Evolutionary conservation across 2,113 vertebrate species (phyloP).

Genomic region (Elgaria multicarinata): DNA sequence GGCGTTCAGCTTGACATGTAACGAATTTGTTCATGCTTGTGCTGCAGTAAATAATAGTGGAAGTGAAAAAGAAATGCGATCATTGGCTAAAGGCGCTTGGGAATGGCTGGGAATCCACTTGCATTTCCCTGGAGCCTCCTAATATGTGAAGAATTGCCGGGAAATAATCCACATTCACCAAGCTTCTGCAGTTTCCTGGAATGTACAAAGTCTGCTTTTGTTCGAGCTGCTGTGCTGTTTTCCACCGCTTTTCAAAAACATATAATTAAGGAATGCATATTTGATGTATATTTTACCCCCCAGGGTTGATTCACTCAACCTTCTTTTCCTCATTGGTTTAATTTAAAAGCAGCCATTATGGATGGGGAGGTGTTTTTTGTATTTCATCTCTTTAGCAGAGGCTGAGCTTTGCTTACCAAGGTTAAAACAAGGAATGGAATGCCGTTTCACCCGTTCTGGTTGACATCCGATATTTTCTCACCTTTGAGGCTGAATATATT

Average conservation of each 20-base stretch:
- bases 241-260: not conserved
- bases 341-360: not conserved
- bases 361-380: not conserved
- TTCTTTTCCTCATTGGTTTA: not conserved
- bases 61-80: not conserved
- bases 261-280: not conserved
- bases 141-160: not conserved
- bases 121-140: not conserved
- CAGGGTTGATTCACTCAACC: not conserved
- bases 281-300: not conserved
- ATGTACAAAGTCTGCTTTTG: not conserved
- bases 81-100: not conserved
- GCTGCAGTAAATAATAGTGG: not conserved
- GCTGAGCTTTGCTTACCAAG: not conserved
- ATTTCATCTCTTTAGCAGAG: not conserved
- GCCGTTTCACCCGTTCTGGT: not conserved
- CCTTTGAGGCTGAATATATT: not conserved
- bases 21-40: not conserved
- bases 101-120: not conserved
- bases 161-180: not conserved
- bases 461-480: not conserved
- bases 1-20: not conserved
- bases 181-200: not conserved
- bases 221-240: not conserved
- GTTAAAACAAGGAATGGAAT: slow-evolving; percentile 1